Evolutionary conservation across 1,140 invertebrate species (phyloP).

Genomic region (Leucophenga varia): DNA sequence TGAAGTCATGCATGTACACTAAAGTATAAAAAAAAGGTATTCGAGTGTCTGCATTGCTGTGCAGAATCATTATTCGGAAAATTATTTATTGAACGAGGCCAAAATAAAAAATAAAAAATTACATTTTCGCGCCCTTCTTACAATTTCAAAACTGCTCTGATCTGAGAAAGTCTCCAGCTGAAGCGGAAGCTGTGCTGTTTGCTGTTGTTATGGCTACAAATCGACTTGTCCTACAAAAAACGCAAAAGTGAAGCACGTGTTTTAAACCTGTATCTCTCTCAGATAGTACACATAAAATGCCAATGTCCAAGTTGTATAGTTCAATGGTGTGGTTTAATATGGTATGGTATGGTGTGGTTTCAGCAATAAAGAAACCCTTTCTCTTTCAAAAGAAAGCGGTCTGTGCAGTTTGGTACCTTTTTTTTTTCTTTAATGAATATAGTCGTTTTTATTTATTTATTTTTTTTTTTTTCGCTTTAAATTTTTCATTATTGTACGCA

Average conservation of each 20-base stretch:
- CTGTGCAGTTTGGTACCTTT: constrained; percentile 7
- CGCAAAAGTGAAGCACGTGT: no score
- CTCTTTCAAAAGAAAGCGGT: constrained; percentile 51
- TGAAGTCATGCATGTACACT: no score
- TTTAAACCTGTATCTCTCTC: no score
- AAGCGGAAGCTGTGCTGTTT: constrained; percentile 5
- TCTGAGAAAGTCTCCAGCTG: neutral
- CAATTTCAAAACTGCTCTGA: constrained; percentile 17
- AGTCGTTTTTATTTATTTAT: neutral
- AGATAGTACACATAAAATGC: constrained; percentile 40
- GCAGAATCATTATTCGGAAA: no score
- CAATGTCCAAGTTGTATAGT: constrained; percentile 35
- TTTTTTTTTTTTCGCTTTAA: constrained; percentile 3
- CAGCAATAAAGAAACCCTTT: constrained; percentile 39
- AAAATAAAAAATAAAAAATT: no score
- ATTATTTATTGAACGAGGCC: no score
- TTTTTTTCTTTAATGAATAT: neutral
- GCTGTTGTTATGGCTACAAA: constrained; percentile 27
- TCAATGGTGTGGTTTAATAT: no score
- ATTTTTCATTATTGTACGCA: no score
- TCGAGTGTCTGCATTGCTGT: no score
- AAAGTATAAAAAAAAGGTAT: no score
- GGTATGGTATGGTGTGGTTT: no score
- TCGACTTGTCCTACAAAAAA: no score
- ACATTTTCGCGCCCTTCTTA: constrained; percentile 33